Evolutionary conservation across 2,797 vertebrate species (phyloP), one percentile per base, ranked within the genome.

Genomic region (Channa striata): DNA sequence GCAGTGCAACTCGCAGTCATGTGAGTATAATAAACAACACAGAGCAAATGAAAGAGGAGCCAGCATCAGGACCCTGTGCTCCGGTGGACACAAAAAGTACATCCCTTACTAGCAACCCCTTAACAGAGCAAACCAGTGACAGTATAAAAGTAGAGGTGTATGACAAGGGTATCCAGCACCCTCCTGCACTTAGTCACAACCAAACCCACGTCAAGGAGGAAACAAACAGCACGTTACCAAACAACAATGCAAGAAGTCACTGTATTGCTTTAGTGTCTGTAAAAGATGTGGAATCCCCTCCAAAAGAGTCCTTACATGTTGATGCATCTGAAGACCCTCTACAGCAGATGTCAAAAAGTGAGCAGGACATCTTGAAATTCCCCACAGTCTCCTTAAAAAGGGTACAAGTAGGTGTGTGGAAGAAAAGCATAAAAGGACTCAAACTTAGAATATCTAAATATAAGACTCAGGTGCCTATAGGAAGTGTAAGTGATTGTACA

Each of bases 381-480:
- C 89, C 94, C 40, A 94, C 94, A 1, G 89, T 95, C 16, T 91
- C 91, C 9, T 74, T 95, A 72, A 94, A 92, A 65, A 89, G 94
- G 83, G 92, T 94, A 0, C 85, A 90, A 53, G 70, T 90, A 4
- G 82, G 84, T 0, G 67, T 75, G 36, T 88, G 72, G 88, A 86
- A 83, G 51, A 90, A 80, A 58, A 87, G 44, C 81, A 87, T 82
- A 59, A 93, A 87, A 59, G 84, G 77, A 36, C 54, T 65, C 1
- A 91, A 92, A 67, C 82, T 84, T 25, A 56, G 49, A 52, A 78
- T 87, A n/a, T 83, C 85, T 8, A 89, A 85, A 74, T 82, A 37
- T 19, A 90, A 82, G 64, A 62, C 77, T 48, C 60, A 42, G 34
- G 61, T 77, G 11, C 75, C 80, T 1, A 5, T 36, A 11, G 59